A percentile compares a stretch with the other conserved stretches of the same genome.
These are phyloP conservation scores for Mixornis gularis DNA, from an alignment of 2,113 vertebrate genomes.

Conservation along the genomic window DNA sequence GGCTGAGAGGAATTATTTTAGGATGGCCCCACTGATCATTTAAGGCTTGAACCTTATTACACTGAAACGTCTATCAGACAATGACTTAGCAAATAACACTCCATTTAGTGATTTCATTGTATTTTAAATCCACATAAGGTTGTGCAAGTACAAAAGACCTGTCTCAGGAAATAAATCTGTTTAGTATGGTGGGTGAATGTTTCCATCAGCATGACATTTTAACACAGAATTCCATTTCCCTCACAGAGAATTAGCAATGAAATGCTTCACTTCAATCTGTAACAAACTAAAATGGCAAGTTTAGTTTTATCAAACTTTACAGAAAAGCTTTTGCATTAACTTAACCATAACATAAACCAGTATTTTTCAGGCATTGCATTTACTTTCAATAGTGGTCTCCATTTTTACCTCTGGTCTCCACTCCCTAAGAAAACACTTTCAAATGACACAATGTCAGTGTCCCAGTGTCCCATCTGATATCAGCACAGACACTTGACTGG, in stretches of 20 bases:
- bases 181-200: neutral
- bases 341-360: neutral
- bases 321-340: neutral
- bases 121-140: slow-evolving; percentile 4
- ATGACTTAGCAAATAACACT: slow-evolving; percentile 28
- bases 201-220: neutral
- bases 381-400: neutral
- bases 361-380: neutral
- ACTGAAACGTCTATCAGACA: neutral
- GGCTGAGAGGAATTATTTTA: slow-evolving; percentile 53
- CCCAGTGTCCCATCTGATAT: neutral
- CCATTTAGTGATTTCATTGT: neutral
- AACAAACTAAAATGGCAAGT: neutral
- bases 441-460: neutral
- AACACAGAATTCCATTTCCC: neutral
- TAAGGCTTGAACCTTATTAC: slow-evolving; percentile 4
- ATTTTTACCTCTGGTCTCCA: neutral
- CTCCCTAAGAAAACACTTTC: neutral
- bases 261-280: neutral
- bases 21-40: slow-evolving; percentile 6
- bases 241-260: neutral
- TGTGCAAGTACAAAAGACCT: neutral
- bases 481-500: neutral
- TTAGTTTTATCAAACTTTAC: neutral
- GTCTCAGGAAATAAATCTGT: neutral